These are phyloP conservation scores for Falco cherrug DNA, from an alignment of 2,797 vertebrate genomes.

Conservation along the genomic window DNA sequence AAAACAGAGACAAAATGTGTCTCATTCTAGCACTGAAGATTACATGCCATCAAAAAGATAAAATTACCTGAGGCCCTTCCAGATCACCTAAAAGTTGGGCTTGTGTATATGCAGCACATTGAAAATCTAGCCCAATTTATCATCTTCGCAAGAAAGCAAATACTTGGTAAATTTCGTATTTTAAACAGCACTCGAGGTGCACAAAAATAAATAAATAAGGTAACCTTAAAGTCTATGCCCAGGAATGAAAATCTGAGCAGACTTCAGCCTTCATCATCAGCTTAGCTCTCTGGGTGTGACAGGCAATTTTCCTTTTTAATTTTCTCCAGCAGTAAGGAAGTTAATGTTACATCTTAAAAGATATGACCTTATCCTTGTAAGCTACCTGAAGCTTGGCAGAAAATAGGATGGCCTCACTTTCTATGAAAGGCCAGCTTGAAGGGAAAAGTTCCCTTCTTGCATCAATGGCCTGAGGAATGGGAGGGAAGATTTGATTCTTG, in stretches of 20 bases:
- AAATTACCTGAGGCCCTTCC: constrained; percentile 52
- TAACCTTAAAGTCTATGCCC: constrained; percentile 43
- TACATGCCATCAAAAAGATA: constrained; percentile 59
- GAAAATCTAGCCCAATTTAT: constrained; percentile 53
- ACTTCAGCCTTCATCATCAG: constrained; percentile 63
- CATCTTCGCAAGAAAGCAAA: constrained; percentile 39
- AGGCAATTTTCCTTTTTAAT: constrained; percentile 71
- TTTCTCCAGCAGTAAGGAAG: constrained; percentile 62
- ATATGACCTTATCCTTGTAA: constrained; percentile 65
- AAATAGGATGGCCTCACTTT: constrained; percentile 36
- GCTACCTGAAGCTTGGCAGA: constrained; percentile 56
- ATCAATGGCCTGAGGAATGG: constrained; percentile 1
- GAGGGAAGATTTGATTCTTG: constrained; percentile 1
- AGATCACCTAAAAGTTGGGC: constrained; percentile 29
- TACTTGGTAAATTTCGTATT: constrained; percentile 50
- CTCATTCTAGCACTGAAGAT: constrained; percentile 62
- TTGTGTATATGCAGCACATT: constrained; percentile 43
- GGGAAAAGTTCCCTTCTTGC: constrained; percentile 26
- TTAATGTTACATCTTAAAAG: constrained; percentile 66
- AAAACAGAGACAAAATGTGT: constrained; percentile 56
- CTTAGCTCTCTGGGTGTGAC: constrained; percentile 64
- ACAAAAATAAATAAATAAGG: constrained; percentile 61
- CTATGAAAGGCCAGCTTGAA: background rate
- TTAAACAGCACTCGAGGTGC: constrained; percentile 28
- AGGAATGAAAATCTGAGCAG: constrained; percentile 39